Conservation (phyloP, 2,113 vertebrate genomes). For the Ophiodon elongatus region DNA sequence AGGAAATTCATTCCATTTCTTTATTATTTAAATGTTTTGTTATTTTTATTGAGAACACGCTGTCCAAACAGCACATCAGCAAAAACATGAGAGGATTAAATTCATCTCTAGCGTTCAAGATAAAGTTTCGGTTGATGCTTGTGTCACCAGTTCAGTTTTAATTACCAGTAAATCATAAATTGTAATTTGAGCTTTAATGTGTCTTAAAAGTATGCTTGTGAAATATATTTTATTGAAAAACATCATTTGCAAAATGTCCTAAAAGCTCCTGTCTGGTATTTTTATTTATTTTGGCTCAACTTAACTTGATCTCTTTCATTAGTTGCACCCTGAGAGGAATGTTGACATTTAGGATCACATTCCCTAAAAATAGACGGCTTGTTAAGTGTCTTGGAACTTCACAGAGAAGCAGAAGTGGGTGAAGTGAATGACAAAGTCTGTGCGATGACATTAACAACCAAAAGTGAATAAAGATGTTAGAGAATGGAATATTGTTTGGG, state of each 20-base stretch:
- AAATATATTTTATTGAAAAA: neutral
- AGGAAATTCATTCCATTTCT: neutral
- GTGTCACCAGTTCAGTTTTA: neutral
- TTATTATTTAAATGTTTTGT: neutral
- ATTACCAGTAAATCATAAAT: neutral
- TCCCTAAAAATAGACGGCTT: conserved; percentile 79
- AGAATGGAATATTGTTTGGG: neutral
- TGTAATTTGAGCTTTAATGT: neutral
- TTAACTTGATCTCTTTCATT: conserved; percentile 60
- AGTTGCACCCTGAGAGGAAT: conserved; percentile 45
- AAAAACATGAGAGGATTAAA: neutral
- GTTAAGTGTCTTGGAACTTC: conserved; percentile 32
- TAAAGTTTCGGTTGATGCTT: neutral
- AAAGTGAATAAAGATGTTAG: neutral
- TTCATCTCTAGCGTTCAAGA: neutral
- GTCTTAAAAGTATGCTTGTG: neutral
- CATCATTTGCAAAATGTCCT: neutral
- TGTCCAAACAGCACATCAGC: neutral
- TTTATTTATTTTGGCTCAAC: neutral
- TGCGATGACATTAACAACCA: neutral
- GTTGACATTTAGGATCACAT: conserved; percentile 81
- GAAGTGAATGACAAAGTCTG: neutral
- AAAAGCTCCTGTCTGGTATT: neutral
- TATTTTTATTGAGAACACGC: neutral
- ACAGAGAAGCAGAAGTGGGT: conserved; percentile 7